Conservation (phyloP, 2,113 vertebrate genomes). For the Pipa parva region DNA sequence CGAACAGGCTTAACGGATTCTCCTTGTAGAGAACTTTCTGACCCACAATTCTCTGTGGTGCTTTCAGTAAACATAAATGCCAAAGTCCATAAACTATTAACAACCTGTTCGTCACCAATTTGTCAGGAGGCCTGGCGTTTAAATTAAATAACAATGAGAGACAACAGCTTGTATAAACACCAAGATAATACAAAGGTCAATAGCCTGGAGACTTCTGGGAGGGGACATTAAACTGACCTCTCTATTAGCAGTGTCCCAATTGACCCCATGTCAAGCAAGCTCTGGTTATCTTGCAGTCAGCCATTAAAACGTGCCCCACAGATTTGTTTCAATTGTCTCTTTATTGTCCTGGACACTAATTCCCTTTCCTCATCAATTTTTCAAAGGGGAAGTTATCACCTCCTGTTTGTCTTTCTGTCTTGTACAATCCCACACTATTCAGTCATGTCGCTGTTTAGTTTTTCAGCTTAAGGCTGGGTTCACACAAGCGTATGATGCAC, state of each 20-base stretch:
- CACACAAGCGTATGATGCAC: no score
- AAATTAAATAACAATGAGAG: conserved; percentile 50
- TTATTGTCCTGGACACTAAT: no score
- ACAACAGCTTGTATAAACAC: conserved; percentile 55
- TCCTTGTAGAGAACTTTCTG: not conserved
- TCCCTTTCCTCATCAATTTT: no score
- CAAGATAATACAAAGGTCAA: conserved; percentile 46
- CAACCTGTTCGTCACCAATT: conserved; percentile 47
- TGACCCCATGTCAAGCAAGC: conserved; percentile 39
- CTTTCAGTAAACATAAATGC: not conserved
- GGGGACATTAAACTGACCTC: conserved; percentile 40
- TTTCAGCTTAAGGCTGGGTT: no score
- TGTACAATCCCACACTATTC: no score
- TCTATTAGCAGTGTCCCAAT: conserved; percentile 30
- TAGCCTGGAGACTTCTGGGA: conserved; percentile 45
- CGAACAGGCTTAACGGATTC: not conserved
- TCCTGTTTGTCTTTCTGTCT: no score
- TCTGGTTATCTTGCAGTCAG: conserved; percentile 19
- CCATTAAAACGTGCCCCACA: no score
- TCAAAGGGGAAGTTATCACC: no score
- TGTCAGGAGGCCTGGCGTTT: conserved; percentile 51
- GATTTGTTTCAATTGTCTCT: no score
- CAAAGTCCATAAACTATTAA: conserved; percentile 13
- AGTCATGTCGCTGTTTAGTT: no score
- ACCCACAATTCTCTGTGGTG: conserved; percentile 2